Evolutionary conservation across 2,797 vertebrate species (phyloP).

Genomic region (Cottoperca gobio): DNA sequence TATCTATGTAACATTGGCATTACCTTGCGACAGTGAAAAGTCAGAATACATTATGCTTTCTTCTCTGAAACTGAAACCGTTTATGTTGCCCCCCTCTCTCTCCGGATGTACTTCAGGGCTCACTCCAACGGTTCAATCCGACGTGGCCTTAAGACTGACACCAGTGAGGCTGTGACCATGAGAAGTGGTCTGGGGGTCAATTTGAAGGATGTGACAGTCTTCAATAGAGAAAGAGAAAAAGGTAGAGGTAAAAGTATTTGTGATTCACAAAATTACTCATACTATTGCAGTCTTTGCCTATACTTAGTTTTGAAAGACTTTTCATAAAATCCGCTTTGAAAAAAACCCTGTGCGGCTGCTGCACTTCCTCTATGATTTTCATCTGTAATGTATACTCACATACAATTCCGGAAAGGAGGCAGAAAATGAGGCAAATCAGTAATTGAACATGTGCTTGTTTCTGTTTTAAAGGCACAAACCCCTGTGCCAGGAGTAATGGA

Average conservation of each 20-base stretch:
- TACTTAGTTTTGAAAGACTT: not conserved
- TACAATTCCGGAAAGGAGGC: conserved; percentile 12
- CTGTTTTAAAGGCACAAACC: conserved; percentile 89
- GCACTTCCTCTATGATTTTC: not conserved
- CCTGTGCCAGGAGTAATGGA: conserved; percentile 93
- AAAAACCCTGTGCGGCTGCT: not conserved
- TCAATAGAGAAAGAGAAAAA: conserved; percentile 97
- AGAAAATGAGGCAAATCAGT: conserved; percentile 3
- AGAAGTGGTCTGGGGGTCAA: conserved; percentile 97
- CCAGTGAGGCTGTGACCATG: conserved; percentile 91
- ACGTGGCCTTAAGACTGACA: conserved; percentile 93
- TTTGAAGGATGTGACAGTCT: conserved; percentile 97
- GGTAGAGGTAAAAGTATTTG: conserved; percentile 85
- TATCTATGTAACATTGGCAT: conserved; percentile 57
- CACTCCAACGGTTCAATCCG: conserved; percentile 97
- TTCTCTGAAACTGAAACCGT: not conserved
- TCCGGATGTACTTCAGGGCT: conserved; percentile 84
- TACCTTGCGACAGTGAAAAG: conserved; percentile 21
- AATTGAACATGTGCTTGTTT: conserved; percentile 35
- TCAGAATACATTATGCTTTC: not conserved
- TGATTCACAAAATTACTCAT: conserved; percentile 34
- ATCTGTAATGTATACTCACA: not conserved
- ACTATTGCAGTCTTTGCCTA: not conserved
- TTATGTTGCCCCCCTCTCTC: conserved; percentile 29
- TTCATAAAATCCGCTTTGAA: not conserved